Base-by-base conservation (phyloP, 1,140 invertebrate species). In the Drosophila oshimai region DNA sequence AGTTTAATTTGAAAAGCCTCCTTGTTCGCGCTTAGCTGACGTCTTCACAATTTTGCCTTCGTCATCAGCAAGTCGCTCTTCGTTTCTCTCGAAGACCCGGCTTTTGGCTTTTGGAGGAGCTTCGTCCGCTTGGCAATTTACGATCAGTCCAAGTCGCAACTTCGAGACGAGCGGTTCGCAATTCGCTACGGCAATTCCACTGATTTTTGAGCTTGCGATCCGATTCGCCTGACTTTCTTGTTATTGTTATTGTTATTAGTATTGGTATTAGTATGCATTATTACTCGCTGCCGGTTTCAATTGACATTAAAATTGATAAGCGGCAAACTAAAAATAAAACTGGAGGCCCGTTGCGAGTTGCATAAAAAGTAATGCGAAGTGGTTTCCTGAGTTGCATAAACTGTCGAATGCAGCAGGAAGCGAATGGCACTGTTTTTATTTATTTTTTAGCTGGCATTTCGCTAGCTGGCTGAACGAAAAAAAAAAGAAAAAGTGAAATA, bases 311-410 rank as follows among this genome's bases (percentile, higher is more conserved):
- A 72, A 72, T 80, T 86, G 76, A 86, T 86, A 86, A 84, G 65
- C 80, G 55, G 55, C 75, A 75, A 72, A 84, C 53, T 62, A 46
- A 60, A 73, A 77, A 69, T 61, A 75, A 73, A 75, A 34, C 75
- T 62, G 41, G 60, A 39, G 54, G 62, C 67, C 45, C 51, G 31
- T 26, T 81, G 76, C 61, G 42, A 37, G 53, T 87, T 76, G 80
- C 76, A 86, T 86, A 86, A 87, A 87, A 87, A 87, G 80, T 86
- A 80, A 86, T 76, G 75, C 62, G 72, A 87, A 76, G 75, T 67
- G 60, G 37, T 73, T 86, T 80, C 80, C 80, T 86, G 80, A 68
- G 76, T 80, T 84, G 80, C 80, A 84, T 80, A 75, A 80, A 84
- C 60, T 65, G 60, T 78, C 79, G 61, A 71, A 70, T 84, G 75